Percentiles rank a stretch among this genome's conserved stretches.
These are phyloP conservation scores for Holothuria glaberrima DNA, from an alignment of 35 echinoderm and acorn worm species.

Conservation along the genomic window DNA sequence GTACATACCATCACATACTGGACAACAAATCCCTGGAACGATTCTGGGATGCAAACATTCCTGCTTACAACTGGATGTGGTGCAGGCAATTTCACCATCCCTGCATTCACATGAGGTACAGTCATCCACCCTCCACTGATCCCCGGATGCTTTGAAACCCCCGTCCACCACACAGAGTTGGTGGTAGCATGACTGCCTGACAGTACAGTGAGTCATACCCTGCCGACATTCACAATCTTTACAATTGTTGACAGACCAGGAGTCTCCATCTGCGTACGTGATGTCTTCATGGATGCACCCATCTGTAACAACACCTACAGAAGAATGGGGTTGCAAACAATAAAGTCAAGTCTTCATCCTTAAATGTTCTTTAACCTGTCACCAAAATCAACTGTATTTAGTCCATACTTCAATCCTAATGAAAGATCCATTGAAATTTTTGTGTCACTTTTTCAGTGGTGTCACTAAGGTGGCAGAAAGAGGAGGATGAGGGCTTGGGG, in stretches of 20 bases:
- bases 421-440: too few relatives aligned
- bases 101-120: constrained; percentile 87
- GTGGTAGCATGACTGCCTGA: constrained; percentile 66
- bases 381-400: neutral
- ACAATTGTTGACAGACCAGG: constrained; percentile 77
- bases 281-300: constrained; percentile 69
- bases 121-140: constrained; percentile 88
- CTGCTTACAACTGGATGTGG: constrained; percentile 71
- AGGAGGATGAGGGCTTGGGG: too few relatives aligned
- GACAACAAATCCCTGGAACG: constrained; percentile 86
- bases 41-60: constrained; percentile 70
- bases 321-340: neutral
- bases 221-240: constrained; percentile 67
- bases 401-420: too few relatives aligned
- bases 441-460: too few relatives aligned
- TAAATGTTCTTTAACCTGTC: neutral
- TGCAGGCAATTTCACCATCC: constrained; percentile 72
- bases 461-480: too few relatives aligned
- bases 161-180: constrained; percentile 63
- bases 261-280: constrained; percentile 70
- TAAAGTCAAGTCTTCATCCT: too few relatives aligned
- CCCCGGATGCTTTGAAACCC: constrained; percentile 60
- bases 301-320: constrained; percentile 67
- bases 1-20: constrained; percentile 90
- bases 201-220: constrained; percentile 68